Percentiles rank a stretch among this genome's conserved stretches.
Evolutionary conservation across 1,140 invertebrate species (phyloP).

Genomic region (Zaprionus capensis): DNA sequence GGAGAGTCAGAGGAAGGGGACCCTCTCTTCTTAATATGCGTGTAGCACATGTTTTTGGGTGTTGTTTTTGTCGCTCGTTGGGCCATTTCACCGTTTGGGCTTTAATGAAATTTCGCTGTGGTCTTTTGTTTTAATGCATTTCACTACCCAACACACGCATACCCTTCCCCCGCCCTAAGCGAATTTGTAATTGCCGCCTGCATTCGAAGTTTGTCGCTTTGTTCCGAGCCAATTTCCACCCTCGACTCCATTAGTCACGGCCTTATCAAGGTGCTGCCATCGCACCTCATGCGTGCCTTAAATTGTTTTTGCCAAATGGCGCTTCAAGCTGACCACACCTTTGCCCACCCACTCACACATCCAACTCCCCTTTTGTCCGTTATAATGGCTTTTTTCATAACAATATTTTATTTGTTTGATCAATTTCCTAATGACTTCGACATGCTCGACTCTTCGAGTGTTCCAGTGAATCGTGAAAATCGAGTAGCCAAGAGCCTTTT

Average conservation of each 20-base stretch:
- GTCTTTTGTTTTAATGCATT: slow-evolving; percentile 78
- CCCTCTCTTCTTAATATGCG: slow-evolving; percentile 44
- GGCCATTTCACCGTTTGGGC: slow-evolving; percentile 14
- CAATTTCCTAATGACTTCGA: slow-evolving; percentile 43
- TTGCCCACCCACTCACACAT: too few relatives aligned
- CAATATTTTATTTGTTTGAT: slow-evolving; percentile 58
- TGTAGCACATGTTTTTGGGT: slow-evolving; percentile 74
- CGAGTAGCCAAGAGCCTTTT: slow-evolving; percentile 30
- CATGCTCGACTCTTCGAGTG: slow-evolving; percentile 13
- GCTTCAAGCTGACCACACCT: slow-evolving; percentile 35
- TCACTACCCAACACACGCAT: slow-evolving; percentile 39
- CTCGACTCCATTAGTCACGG: slow-evolving; percentile 70
- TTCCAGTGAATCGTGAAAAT: slow-evolving; percentile 39
- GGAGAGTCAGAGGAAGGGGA: background rate
- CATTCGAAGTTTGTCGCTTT: slow-evolving; percentile 68
- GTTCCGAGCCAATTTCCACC: slow-evolving; percentile 50
- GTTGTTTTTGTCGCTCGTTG: slow-evolving; percentile 27
- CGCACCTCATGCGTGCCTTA: slow-evolving; percentile 27
- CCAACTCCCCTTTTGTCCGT: slow-evolving; percentile 6
- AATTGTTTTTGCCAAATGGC: slow-evolving; percentile 62
- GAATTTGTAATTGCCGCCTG: slow-evolving; percentile 58
- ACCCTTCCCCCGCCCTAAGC: slow-evolving; percentile 7
- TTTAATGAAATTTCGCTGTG: slow-evolving; percentile 73
- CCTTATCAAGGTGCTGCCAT: slow-evolving; percentile 75
- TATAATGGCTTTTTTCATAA: slow-evolving; percentile 67